Conservation (phyloP, 2,113 vertebrate genomes). For the Pionites leucogaster region DNA sequence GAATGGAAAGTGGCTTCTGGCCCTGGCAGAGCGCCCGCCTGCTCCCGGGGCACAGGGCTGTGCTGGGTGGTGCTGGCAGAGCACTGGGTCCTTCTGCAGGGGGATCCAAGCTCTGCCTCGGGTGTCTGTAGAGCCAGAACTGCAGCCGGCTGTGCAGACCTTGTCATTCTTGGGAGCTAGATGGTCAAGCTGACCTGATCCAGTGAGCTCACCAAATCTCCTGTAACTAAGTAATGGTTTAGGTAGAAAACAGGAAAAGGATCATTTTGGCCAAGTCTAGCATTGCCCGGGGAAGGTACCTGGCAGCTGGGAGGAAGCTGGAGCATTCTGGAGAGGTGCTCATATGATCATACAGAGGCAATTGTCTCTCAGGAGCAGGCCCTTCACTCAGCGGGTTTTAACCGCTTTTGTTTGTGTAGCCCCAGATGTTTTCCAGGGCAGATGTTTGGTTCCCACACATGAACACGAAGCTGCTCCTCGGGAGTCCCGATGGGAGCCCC, state of each 20-base stretch:
- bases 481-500: not conserved
- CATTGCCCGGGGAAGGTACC: not conserved
- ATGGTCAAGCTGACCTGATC: not conserved
- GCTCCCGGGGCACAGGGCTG: not conserved
- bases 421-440: not conserved
- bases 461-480: fast-evolving
- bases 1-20: not conserved
- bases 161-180: not conserved
- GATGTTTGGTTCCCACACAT: fast-evolving
- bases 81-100: not conserved
- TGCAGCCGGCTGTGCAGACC: not conserved
- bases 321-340: not conserved
- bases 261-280: not conserved
- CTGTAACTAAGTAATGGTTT: not conserved
- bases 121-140: not conserved
- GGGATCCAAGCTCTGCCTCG: not conserved
- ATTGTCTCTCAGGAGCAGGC: not conserved
- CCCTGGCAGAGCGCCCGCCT: fast-evolving
- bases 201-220: not conserved
- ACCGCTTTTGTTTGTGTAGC: not conserved
- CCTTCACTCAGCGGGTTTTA: not conserved
- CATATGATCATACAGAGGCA: fast-evolving
- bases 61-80: not conserved
- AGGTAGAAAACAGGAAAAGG: not conserved
- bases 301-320: not conserved